Base-by-base conservation (phyloP, 2,888 invertebrate genomes). In the Aspidiotus rigidus region DNA sequence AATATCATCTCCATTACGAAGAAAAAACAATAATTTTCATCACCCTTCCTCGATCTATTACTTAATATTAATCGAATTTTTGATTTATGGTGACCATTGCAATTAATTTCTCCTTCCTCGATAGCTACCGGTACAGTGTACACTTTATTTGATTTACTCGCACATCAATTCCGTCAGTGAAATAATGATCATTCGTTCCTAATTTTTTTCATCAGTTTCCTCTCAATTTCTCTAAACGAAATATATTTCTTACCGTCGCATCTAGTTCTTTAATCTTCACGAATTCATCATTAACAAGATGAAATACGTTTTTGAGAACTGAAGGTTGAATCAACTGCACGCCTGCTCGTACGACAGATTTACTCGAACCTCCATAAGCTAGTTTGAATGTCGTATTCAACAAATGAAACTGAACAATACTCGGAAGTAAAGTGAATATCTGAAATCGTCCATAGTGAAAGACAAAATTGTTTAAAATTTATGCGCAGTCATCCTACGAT, bases 201-300 rank as follows among this genome's bases (percentile, higher is more conserved):
- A 5, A 40, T 56, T 64, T 55, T n/a, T n/a, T 9, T 64, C 49
- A 39, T 39, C 39, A n/a, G 13, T 10, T 16, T 44, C 41, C 49
- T 53, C n/a, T 13, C 53, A 53, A 53, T 53, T 53, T 53, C 53
- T 53, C 13, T 5, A 3, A 53, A 53, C n/a, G 13, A n/a, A 53
- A 53, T 53, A 53, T 13, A 13, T 41, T 11, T 49, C 28, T 79
- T 59, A 83, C 78, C 7, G 83, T 81, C 69, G 79, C 78, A 74
- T 94, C 88, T 53, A 90, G 78, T 55, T 84, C 81, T 56, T 77
- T 81, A 0, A 96, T 89, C 42, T 76, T 78, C n/a, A 84, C 82
- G 86, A 95, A 87, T 81, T 95, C 95, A 76, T 90, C 85, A 72
- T 83, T 83, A 0, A 88, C 90, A 76, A 93, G 79, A 75, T 81